Evolutionary conservation across 2,888 invertebrate genomes (phyloP).

Genomic region (Conistra vaccinii): DNA sequence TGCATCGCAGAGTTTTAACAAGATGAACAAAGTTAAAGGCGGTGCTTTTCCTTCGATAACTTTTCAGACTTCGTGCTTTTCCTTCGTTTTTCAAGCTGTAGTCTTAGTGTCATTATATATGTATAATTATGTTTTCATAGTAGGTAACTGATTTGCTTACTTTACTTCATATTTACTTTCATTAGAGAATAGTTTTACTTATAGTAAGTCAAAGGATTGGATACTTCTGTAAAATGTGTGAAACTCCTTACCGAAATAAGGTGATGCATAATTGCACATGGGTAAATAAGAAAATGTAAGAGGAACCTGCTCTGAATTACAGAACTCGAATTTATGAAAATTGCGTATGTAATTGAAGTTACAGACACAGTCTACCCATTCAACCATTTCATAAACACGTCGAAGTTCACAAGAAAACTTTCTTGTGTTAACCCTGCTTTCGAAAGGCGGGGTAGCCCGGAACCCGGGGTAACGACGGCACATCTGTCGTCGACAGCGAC

Average conservation of each 20-base stretch:
- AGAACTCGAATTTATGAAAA: slow-evolving; percentile 10
- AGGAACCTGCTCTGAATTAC: neutral
- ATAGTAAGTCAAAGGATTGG: neutral
- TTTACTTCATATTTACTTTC: neutral
- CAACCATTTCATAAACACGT: slow-evolving; percentile 26
- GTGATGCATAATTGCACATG: neutral
- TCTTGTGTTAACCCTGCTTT: slow-evolving; percentile 46
- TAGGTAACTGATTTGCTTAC: neutral
- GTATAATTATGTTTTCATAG: neutral
- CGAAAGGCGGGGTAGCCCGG: slow-evolving; percentile 10
- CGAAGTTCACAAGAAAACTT: slow-evolving; percentile 11
- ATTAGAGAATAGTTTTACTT: too few relatives aligned
- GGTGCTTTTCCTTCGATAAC: slow-evolving; percentile 21
- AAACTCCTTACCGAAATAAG: neutral
- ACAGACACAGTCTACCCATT: slow-evolving; percentile 4
- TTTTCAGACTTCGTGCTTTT: slow-evolving; percentile 16
- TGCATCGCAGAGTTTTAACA: slow-evolving; percentile 39
- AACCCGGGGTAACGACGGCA: slow-evolving; percentile 43
- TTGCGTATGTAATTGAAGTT: slow-evolving; percentile 15
- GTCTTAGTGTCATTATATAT: neutral
- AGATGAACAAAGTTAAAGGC: slow-evolving; percentile 45
- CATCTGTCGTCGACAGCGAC: slow-evolving; percentile 66
- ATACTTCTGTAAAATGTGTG: neutral
- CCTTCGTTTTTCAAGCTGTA: neutral
- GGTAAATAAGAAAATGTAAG: neutral